A percentile compares a stretch with the other conserved stretches of the same genome.
Evolutionary conservation across 2,888 invertebrate species (phyloP).

Genomic region (Blera fallax): DNA sequence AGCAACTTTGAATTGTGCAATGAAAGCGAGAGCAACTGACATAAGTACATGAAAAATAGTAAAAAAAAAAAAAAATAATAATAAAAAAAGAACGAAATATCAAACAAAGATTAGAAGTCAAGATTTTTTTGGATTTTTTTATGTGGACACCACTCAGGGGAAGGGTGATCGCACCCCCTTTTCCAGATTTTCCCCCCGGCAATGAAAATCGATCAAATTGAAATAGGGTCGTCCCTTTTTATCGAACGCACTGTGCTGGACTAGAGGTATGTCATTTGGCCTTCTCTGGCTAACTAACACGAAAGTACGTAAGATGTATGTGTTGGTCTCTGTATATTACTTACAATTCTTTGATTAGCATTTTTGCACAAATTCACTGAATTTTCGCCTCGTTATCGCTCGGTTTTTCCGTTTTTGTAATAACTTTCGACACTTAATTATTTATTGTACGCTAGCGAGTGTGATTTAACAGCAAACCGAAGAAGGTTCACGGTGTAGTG

Average conservation of each 20-base stretch:
- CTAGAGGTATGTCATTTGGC: conserved; percentile 29
- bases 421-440: conserved; percentile 33
- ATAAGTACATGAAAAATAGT: no score
- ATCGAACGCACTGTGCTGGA: conserved; percentile 41
- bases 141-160: background rate
- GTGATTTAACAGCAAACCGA: conserved; percentile 15
- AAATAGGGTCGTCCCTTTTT: conserved; percentile 53
- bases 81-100: background rate
- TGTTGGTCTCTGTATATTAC: conserved; percentile 46
- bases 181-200: conserved; percentile 36
- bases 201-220: conserved; percentile 68
- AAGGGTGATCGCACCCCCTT: conserved; percentile 70
- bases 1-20: conserved; percentile 1
- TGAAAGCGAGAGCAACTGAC: background rate
- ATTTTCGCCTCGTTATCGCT: conserved; percentile 22
- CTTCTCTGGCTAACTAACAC: conserved; percentile 45
- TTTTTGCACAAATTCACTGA: conserved; percentile 69
- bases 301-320: conserved; percentile 9
- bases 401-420: background rate
- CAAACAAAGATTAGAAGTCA: background rate
- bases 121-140: conserved; percentile 16
- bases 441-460: background rate
- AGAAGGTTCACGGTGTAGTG: background rate
- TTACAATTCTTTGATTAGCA: conserved; percentile 72
- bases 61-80: background rate